Conservation (phyloP, 2,797 vertebrate species). For the Orestias chungarensis region DNA sequence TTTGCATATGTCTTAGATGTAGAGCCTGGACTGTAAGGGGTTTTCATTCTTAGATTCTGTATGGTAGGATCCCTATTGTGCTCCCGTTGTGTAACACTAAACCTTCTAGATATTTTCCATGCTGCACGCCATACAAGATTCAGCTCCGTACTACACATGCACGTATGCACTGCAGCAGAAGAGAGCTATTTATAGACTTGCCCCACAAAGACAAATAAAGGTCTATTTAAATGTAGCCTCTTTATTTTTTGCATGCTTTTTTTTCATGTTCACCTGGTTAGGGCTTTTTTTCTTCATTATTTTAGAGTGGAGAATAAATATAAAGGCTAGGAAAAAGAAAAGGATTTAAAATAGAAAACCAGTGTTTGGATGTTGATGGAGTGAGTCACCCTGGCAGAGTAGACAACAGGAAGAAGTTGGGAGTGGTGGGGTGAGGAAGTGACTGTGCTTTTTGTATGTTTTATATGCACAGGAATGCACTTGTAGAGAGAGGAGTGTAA, state of each 20-base stretch:
- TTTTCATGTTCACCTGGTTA: no score
- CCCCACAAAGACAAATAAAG: constrained; percentile 51
- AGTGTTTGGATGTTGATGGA: constrained; percentile 34
- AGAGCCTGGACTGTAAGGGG: constrained; percentile 23
- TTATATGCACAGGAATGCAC: constrained; percentile 13
- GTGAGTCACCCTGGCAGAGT: constrained; percentile 55
- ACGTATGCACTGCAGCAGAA: constrained; percentile 62
- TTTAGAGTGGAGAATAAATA: constrained; percentile 12
- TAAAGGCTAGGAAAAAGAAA: constrained; percentile 9
- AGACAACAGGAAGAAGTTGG: constrained; percentile 42
- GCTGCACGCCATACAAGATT: constrained; percentile 44
- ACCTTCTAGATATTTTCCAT: constrained; percentile 43
- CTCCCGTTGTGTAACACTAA: constrained; percentile 45
- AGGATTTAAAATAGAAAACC: constrained; percentile 32
- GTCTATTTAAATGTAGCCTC: constrained; percentile 37
- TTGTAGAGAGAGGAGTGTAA: constrained; percentile 18
- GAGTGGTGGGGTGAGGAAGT: constrained; percentile 47
- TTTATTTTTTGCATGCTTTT: constrained; percentile 19
- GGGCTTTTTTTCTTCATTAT: no score
- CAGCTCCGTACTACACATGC: constrained; percentile 44
- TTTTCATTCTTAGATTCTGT: constrained; percentile 29
- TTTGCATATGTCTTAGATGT: constrained; percentile 40
- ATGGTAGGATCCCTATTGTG: constrained; percentile 33
- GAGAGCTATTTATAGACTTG: constrained; percentile 69
- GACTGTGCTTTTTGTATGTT: constrained; percentile 35